Conservation (phyloP, 1,140 invertebrate species). For the Drosophila sp. region DNA sequence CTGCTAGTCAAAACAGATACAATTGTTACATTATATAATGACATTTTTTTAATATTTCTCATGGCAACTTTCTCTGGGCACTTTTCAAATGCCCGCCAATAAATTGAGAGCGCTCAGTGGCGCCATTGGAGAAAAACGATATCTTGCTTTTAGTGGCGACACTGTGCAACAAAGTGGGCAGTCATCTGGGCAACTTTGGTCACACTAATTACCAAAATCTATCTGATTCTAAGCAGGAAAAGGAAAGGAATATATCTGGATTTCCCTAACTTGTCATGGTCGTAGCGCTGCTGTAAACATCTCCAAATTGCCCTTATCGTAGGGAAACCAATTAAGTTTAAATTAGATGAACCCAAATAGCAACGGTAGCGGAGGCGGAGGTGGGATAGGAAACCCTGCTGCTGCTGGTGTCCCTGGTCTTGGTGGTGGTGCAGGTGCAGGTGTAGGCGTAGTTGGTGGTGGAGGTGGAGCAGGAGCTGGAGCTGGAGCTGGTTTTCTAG, state of each 20-base stretch:
- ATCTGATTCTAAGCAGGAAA: conserved; percentile 6
- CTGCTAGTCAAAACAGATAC: no score
- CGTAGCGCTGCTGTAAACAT: background rate
- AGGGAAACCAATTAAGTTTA: conserved; percentile 9
- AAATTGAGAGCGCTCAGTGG: background rate
- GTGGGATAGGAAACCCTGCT: conserved; percentile 3
- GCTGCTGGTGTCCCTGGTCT: conserved; percentile 19
- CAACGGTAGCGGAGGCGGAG: conserved; percentile 45
- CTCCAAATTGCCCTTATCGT: background rate
- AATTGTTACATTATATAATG: no score
- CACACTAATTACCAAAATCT: conserved; percentile 8
- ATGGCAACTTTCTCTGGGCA: no score
- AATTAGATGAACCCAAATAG: conserved; percentile 53
- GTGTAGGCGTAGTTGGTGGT: conserved; percentile 5
- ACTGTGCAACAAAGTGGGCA: background rate
- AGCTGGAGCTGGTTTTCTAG: conserved; percentile 15
- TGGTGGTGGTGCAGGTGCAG: conserved; percentile 24
- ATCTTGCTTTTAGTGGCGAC: background rate
- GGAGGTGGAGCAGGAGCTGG: conserved; percentile 22
- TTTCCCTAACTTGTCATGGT: conserved; percentile 7
- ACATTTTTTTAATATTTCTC: background rate
- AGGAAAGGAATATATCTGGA: conserved; percentile 7
- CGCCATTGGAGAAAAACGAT: background rate
- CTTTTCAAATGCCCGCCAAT: background rate
- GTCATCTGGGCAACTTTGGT: conserved; percentile 1